Base-by-base conservation (phyloP, 2,113 vertebrate species). In the Labeo catla region DNA sequence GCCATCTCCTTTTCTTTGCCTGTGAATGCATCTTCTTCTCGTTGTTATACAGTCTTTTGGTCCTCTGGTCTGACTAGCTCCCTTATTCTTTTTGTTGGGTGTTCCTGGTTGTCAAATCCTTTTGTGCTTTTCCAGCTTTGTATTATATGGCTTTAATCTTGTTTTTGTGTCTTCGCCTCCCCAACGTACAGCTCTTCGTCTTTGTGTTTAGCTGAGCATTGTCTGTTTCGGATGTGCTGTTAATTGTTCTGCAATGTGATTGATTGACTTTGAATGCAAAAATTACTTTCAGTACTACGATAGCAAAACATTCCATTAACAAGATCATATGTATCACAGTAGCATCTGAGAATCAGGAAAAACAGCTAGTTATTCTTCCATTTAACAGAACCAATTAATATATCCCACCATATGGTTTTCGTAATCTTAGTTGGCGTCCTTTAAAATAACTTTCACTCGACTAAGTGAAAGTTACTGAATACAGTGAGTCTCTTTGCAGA, bases 401-500 rank as follows among this genome's bases (percentile, higher is more conserved):
- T 28, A 39, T 8, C 1, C 28, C 13, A 6, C 12, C n/a, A 21
- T 4, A 47, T 49, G 57, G 19, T 61, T 12, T 52, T 85, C 16
- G 7, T 68, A 91, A 84, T 89, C 21, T 16, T 83, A 91, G 66
- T 86, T 86, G 80, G 15, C 80, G 19, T 81, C 87, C 86, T 85
- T 78, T 83, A 50, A 87, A 83, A 80, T 77, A 57, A 43, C 34
- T 34, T 79, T 77, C 8, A 49, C 89, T 86, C 87, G 88, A 76
- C 84, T 88, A 79, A n/a, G 19, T 70, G 78, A 21, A 50, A 36
- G 91, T 89, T 91, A 70, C 91, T 94, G 88, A 95, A 93, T 83
- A 85, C 82, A 91, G 87, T 91, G 21, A 93, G 86, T 94, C 90
- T 95, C 89, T 95, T 95, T 77, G 16, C 94, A 95, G 95, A 95